These are phyloP conservation scores for Climacteris rufus DNA, from an alignment of 2,113 vertebrate species.

Conservation along the genomic window DNA sequence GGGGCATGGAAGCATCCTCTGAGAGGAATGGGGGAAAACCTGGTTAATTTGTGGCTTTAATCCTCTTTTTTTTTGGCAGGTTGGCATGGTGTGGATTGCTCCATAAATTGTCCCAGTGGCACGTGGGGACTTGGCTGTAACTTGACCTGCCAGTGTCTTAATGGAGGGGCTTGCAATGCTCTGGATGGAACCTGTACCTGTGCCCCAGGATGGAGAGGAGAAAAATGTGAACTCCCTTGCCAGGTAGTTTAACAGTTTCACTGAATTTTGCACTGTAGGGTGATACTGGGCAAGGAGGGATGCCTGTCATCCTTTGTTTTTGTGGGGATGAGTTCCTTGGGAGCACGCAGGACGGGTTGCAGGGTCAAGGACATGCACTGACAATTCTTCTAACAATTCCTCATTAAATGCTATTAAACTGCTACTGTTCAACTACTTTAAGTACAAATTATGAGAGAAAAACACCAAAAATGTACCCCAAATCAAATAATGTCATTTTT, in stretches of 20 bases:
- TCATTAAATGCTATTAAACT: not conserved
- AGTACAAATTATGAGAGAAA: not conserved
- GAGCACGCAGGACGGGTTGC: rapidly evolving
- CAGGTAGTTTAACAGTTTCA: conserved; percentile 74
- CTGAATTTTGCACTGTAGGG: not conserved
- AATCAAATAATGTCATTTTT: not conserved
- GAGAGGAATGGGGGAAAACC: not conserved
- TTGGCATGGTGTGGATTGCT: conserved; percentile 96
- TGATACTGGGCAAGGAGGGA: not conserved
- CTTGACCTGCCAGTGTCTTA: conserved; percentile 85
- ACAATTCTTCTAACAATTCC: not conserved
- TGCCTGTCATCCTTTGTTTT: not conserved
- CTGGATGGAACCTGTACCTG: conserved; percentile 89
- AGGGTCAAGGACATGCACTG: not conserved
- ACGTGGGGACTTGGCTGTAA: conserved; percentile 93
- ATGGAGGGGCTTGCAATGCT: conserved; percentile 86
- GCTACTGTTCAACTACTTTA: not conserved
- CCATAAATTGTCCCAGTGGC: conserved; percentile 92
- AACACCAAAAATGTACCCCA: not conserved
- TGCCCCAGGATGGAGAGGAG: conserved; percentile 88
- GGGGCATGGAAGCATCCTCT: not conserved
- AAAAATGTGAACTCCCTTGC: conserved; percentile 85
- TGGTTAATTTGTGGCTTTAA: not conserved
- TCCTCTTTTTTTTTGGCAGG: conserved; percentile 71
- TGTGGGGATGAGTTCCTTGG: not conserved